Percentiles rank a stretch among this genome's conserved stretches.
Conservation (phyloP, 2,797 vertebrate species). For the Tympanoctomys barrerae region DNA sequence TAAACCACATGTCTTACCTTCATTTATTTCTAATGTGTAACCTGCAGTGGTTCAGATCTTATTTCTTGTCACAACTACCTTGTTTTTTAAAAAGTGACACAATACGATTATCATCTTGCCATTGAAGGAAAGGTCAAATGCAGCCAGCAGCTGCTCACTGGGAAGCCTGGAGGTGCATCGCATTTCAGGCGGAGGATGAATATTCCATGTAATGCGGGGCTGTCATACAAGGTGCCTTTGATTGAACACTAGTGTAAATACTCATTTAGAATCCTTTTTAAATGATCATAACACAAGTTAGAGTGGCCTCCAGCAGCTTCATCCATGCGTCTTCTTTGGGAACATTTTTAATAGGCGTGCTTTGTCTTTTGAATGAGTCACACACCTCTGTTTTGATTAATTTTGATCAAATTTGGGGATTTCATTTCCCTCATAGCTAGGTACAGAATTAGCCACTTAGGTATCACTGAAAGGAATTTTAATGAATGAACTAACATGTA, state of each 20-base stretch:
- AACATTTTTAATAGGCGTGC: slow-evolving; percentile 76
- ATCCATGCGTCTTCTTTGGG: slow-evolving; percentile 45
- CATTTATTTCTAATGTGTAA: slow-evolving; percentile 59
- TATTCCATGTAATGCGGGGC: slow-evolving; percentile 59
- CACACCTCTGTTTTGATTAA: slow-evolving; percentile 78
- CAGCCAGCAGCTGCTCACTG: background rate
- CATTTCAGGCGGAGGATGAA: slow-evolving; percentile 31
- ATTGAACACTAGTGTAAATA: slow-evolving; percentile 77
- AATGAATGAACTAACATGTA: slow-evolving; percentile 75
- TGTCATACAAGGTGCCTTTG: slow-evolving; percentile 67
- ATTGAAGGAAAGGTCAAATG: slow-evolving; percentile 72
- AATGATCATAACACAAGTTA: slow-evolving; percentile 70
- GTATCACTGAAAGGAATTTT: slow-evolving; percentile 67
- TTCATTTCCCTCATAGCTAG: slow-evolving; percentile 73
- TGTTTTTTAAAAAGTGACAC: slow-evolving; percentile 55
- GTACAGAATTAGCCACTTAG: slow-evolving; percentile 66
- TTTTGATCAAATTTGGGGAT: slow-evolving; percentile 77
- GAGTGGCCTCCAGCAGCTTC: slow-evolving; percentile 75
- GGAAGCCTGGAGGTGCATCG: slow-evolving; percentile 42
- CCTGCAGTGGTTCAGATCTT: background rate
- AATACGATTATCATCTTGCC: slow-evolving; percentile 60
- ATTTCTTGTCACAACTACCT: slow-evolving; percentile 67
- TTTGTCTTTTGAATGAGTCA: slow-evolving; percentile 75
- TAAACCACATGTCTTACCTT: background rate
- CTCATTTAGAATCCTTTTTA: slow-evolving; percentile 78